Percentiles rank a stretch among this genome's conserved stretches.
Conservation (phyloP, 2,888 invertebrate genomes). For the Phortica magna region DNA sequence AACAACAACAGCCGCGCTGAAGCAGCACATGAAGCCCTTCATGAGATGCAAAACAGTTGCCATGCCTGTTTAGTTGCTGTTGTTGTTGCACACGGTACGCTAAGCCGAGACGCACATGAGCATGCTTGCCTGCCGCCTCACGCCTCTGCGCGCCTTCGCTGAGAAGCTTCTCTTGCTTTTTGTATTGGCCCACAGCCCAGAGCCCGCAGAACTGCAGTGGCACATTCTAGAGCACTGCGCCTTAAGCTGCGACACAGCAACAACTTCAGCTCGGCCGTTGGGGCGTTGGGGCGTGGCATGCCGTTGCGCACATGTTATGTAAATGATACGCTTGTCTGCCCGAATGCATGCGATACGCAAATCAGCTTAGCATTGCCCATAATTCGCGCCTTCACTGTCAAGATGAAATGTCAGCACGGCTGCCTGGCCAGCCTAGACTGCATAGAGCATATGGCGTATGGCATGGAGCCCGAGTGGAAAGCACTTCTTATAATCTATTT, state of each 20-base stretch:
- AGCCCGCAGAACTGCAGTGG: conserved; percentile 47
- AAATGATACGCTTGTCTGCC: conserved; percentile 68
- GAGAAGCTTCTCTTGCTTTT: too few relatives aligned
- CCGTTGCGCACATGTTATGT: conserved; percentile 46
- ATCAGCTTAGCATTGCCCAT: conserved; percentile 6
- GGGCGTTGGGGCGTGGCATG: not conserved
- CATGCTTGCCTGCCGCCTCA: conserved; percentile 60
- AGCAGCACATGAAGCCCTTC: conserved; percentile 60
- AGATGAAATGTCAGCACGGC: not conserved
- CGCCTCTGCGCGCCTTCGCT: too few relatives aligned
- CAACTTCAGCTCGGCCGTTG: not conserved
- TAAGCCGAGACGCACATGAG: conserved; percentile 69
- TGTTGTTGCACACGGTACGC: conserved; percentile 39
- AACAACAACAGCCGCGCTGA: conserved; percentile 35
- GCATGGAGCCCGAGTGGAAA: not conserved
- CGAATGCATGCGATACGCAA: conserved; percentile 33
- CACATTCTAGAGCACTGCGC: conserved; percentile 10
- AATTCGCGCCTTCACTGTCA: conserved; percentile 19
- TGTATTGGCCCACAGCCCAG: conserved; percentile 59
- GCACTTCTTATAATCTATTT: conserved; percentile 23
- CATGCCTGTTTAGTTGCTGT: conserved; percentile 27
- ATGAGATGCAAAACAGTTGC: conserved; percentile 21
- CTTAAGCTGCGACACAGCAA: not conserved
- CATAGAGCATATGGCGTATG: not conserved
- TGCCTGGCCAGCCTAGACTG: not conserved